These are phyloP conservation scores for Neoaliturus tenellus DNA, from an alignment of 2,888 invertebrate genomes.

Conservation along the genomic window DNA sequence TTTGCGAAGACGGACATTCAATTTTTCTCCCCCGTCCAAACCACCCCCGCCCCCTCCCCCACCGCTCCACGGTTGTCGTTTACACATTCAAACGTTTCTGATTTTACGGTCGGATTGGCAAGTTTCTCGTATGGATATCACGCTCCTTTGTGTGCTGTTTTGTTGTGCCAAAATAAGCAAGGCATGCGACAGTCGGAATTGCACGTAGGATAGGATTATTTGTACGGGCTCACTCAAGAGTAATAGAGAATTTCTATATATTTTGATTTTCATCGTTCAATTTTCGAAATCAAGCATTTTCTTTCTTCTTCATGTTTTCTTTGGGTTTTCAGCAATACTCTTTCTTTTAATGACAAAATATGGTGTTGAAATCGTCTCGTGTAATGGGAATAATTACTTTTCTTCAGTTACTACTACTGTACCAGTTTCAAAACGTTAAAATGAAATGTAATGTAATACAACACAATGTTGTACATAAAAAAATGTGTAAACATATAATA, in stretches of 20 bases:
- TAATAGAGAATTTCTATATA: not conserved
- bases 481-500: too few species aligned
- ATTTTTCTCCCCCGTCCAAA: not conserved
- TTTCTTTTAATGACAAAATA: too few species aligned
- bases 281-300: too few species aligned
- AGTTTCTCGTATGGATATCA: not conserved
- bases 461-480: too few species aligned
- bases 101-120: slow-evolving; percentile 10
- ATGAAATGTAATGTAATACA: too few species aligned
- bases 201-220: not conserved
- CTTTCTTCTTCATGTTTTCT: too few species aligned
- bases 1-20: not conserved
- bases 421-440: too few species aligned
- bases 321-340: too few species aligned
- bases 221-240: not conserved
- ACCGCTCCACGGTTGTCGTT: not conserved
- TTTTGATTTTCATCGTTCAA: not conserved
- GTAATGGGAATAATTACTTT: too few species aligned
- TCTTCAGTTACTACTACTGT: too few species aligned
- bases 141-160: not conserved
- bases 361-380: too few species aligned
- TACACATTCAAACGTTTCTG: not conserved
- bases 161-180: not conserved
- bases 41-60: not conserved
- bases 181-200: not conserved